A percentile compares a stretch with the other conserved stretches of the same genome.
Evolutionary conservation across 2,888 invertebrate genomes (phyloP).

Genomic region (Limnephilus marmoratus): DNA sequence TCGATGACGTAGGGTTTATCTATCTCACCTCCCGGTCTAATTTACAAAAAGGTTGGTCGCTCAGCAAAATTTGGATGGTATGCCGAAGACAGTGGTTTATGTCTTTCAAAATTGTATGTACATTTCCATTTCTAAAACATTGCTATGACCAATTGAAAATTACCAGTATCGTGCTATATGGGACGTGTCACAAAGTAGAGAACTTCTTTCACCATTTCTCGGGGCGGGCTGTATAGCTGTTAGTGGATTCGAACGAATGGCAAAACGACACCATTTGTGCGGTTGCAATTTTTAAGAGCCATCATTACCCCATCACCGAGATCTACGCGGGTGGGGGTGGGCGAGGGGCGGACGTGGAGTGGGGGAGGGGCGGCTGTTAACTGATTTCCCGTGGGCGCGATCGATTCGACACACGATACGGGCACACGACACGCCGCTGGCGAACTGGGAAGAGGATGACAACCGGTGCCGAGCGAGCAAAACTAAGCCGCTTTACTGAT

Average conservation of each 20-base stretch:
- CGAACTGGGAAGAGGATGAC: background rate
- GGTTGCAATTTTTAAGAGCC: slow-evolving; percentile 52
- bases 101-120: too few relatives aligned
- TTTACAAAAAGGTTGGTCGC: too few relatives aligned
- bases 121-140: too few relatives aligned
- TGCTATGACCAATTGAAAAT: too few relatives aligned
- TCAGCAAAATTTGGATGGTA: too few relatives aligned
- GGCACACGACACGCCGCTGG: slow-evolving; percentile 48
- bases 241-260: slow-evolving; percentile 18
- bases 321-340: background rate
- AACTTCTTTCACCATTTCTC: background rate
- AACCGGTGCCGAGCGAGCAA: background rate
- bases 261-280: slow-evolving; percentile 46
- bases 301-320: slow-evolving; percentile 59
- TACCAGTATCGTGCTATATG: too few relatives aligned
- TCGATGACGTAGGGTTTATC: too few relatives aligned
- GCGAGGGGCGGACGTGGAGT: background rate
- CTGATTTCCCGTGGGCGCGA: slow-evolving; percentile 66
- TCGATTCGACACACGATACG: slow-evolving; percentile 65
- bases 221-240: background rate
- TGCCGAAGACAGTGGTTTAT: too few relatives aligned
- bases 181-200: background rate
- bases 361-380: slow-evolving; percentile 56
- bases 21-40: too few relatives aligned
- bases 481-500: background rate